Evolutionary conservation across 2,888 invertebrate species (phyloP).

Genomic region (Synergus laeviventris): DNA sequence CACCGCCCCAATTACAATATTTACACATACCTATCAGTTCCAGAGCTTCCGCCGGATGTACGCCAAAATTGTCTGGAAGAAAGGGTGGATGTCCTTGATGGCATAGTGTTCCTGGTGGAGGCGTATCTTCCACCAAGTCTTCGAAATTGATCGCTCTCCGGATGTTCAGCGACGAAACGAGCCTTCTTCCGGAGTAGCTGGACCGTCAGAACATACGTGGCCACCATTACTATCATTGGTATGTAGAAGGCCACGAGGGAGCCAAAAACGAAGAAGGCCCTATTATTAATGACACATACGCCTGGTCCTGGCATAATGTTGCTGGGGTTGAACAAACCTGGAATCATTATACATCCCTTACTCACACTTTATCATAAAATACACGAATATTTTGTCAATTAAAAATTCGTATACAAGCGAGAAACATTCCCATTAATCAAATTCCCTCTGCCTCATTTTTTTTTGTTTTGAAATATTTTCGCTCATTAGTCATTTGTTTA

Average conservation of each 20-base stretch:
- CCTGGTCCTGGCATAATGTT: constrained; percentile 89
- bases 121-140: constrained; percentile 75
- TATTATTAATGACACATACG: constrained; percentile 89
- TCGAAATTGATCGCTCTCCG: constrained; percentile 80
- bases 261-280: constrained; percentile 92
- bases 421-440: not conserved
- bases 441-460: not conserved
- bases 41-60: constrained; percentile 70
- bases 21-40: constrained; percentile 30
- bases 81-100: constrained; percentile 51
- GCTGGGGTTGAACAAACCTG: constrained; percentile 85
- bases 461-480: not conserved
- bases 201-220: constrained; percentile 93
- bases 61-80: constrained; percentile 70
- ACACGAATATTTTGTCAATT: not conserved
- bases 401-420: not conserved
- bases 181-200: constrained; percentile 89
- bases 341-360: constrained; percentile 48
- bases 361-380: not conserved
- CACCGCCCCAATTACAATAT: not conserved
- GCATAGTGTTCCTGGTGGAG: constrained; percentile 59
- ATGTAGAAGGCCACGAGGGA: constrained; percentile 96
- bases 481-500: no score
- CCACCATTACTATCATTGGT: constrained; percentile 96
- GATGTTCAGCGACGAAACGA: constrained; percentile 83